Conservation (phyloP, 2,113 vertebrate species). For the Dolichotis patagonum region DNA sequence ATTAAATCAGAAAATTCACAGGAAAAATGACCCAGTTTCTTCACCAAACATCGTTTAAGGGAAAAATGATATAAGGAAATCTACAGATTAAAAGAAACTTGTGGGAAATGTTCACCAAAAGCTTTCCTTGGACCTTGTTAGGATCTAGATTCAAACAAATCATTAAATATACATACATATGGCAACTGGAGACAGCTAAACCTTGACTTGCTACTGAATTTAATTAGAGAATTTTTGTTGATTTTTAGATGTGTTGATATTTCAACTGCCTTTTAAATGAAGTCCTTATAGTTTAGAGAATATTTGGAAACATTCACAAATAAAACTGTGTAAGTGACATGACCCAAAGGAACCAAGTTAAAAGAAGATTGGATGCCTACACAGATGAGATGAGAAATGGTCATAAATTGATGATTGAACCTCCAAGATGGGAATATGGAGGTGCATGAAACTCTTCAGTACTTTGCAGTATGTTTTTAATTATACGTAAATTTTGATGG, state of each 20-base stretch:
- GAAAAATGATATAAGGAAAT: background rate
- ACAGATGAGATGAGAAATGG: background rate
- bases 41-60: constrained; percentile 27
- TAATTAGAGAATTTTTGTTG: background rate
- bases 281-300: background rate
- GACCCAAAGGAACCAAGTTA: background rate
- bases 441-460: background rate
- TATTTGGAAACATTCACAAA: background rate
- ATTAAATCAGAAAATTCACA: constrained; percentile 58
- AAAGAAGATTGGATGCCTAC: background rate
- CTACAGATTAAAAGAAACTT: constrained; percentile 31
- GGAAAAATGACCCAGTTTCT: constrained; percentile 61
- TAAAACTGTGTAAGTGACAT: background rate
- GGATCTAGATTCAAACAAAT: constrained; percentile 5
- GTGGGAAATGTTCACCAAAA: background rate
- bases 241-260: background rate
- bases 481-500: background rate
- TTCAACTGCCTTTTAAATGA: background rate
- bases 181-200: constrained; percentile 8
- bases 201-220: background rate
- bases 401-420: background rate
- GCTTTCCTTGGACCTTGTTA: background rate
- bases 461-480: background rate
- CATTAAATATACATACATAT: background rate
- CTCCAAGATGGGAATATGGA: background rate